A percentile compares a stretch with the other conserved stretches of the same genome.
Evolutionary conservation across 2,888 invertebrate species (phyloP).

Genomic region (Tenthredo notha): DNA sequence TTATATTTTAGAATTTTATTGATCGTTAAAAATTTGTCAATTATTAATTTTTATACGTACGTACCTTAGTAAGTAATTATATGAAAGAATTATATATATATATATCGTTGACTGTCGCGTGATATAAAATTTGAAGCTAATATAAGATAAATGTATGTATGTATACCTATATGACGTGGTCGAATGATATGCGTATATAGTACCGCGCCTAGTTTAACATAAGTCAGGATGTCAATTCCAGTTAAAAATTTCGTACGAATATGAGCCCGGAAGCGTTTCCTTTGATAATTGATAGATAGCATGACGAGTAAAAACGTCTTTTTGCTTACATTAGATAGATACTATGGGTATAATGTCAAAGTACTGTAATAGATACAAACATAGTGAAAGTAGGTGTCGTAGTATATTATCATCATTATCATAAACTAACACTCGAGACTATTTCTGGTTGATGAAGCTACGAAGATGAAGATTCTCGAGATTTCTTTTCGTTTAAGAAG

Average conservation of each 20-base stretch:
- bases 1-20: background rate
- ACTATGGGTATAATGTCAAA: background rate
- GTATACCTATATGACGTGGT: background rate
- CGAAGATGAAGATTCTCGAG: background rate
- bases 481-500: background rate
- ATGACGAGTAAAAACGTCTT: background rate
- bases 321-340: background rate
- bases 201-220: background rate
- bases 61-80: background rate
- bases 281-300: background rate
- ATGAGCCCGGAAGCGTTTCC: constrained; percentile 22
- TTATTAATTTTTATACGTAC: background rate
- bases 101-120: background rate
- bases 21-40: background rate
- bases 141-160: background rate
- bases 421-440: background rate
- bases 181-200: background rate
- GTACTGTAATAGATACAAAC: background rate
- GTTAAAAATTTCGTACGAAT: background rate
- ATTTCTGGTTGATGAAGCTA: background rate
- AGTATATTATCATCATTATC: background rate
- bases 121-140: background rate
- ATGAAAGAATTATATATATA: background rate
- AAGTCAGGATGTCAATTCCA: background rate
- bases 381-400: constrained; percentile 1